Percentiles rank a stretch among this genome's conserved stretches.
These are phyloP conservation scores for Hydroisotoma schaefferi DNA, from an alignment of 2,888 invertebrate genomes.

Conservation along the genomic window DNA sequence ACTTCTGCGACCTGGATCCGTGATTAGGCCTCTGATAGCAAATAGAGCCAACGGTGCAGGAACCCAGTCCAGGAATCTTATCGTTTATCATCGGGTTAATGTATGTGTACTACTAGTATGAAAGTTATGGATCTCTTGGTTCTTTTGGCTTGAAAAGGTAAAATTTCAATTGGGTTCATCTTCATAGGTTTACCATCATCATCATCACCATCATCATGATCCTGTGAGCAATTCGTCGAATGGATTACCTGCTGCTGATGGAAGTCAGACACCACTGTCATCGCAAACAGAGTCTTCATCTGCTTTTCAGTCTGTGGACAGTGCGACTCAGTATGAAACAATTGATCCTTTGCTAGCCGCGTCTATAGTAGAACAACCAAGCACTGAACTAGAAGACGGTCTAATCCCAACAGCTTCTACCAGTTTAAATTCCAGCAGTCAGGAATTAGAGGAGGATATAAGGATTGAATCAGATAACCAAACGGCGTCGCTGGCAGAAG, in stretches of 20 bases:
- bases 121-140: neutral
- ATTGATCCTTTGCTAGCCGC: neutral
- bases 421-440: neutral
- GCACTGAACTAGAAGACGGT: neutral
- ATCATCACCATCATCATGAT: conserved; percentile 15
- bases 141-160: neutral
- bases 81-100: conserved; percentile 44
- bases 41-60: neutral
- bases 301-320: neutral
- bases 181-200: conserved; percentile 13
- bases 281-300: neutral
- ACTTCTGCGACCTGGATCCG: conserved; percentile 1
- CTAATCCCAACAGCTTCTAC: too few relatives aligned
- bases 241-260: neutral
- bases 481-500: neutral
- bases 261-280: neutral
- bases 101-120: conserved; percentile 10
- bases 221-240: neutral
- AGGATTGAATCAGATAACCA: neutral
- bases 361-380: neutral
- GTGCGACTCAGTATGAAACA: conserved; percentile 8
- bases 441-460: neutral
- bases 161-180: neutral
- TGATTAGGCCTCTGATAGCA: neutral
- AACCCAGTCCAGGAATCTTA: conserved; percentile 23